Base-by-base conservation (phyloP, 2,797 vertebrate genomes). In the Phoeniculus purpureus region DNA sequence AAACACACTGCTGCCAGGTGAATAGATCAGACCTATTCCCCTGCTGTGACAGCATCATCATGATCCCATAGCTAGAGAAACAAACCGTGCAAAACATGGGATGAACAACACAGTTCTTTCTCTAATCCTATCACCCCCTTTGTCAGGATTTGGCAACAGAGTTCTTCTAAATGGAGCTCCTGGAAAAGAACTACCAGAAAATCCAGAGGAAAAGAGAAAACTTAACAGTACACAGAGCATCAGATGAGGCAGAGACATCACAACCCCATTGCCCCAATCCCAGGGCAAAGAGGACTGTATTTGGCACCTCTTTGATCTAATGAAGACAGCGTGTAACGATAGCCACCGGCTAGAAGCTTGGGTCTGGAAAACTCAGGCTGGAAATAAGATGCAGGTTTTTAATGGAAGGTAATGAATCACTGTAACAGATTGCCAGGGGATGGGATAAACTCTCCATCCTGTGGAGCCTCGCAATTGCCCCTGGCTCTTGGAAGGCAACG, bases 381-480 rank as follows among this genome's bases (percentile, higher is more conserved):
- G 89, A 64, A 94, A 84, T 13, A 37, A 89, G 71, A 29, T 45
- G 66, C 52, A 20, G 13, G 8, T 65, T 92, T 88, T 68, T 11
- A 58, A 19, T 0, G 1, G 81, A 18, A 60, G 37, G 32, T 5
- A 9, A 19, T 25, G 51, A 65, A 67, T 68, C 51, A 1, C 20
- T 20, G n/a, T 7, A 66, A 31, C 40, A 43, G 75, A 5, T 32
- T 52, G 43, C 20, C 60, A 23, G 3, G 64, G 82, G 16, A 16
- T 13, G 64, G 52, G 67, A 64, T 65, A 27, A 81, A 75, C 0
- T 9, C 51, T 20, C 48, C 2, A 1, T 15, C 52, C 29, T 1
- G 0, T 0, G 0, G 27, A 67, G 59, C 29, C 66, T 43, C 5
- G 1, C 10, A 7, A 55, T 32, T 9, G 0, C 10, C 2, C 6